Percentiles rank a stretch among this genome's conserved stretches.
These are phyloP conservation scores for Hirudo medicinalis DNA, from an alignment of 1,140 invertebrate species.

Conservation along the genomic window DNA sequence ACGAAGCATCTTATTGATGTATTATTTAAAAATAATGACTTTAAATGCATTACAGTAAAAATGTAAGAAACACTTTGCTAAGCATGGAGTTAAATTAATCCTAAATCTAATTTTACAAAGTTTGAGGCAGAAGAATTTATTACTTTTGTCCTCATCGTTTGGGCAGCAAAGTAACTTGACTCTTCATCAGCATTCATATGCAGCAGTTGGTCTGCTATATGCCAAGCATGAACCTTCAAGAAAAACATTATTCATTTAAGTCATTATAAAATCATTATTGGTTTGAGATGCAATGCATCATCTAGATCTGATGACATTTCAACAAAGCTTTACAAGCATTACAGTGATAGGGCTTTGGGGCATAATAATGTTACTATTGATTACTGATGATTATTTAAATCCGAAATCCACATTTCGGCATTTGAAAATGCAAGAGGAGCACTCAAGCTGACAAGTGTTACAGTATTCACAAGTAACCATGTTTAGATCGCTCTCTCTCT, in stretches of 20 bases:
- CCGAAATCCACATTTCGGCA: too few relatives aligned
- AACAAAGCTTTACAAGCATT: conserved; percentile 8
- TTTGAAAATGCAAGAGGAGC: too few relatives aligned
- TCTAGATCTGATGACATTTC: conserved; percentile 6
- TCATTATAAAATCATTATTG: background rate
- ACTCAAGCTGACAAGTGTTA: too few relatives aligned
- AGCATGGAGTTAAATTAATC: background rate
- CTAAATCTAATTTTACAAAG: background rate
- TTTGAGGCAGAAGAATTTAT: background rate
- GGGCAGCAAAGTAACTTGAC: conserved; percentile 91
- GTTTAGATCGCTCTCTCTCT: too few relatives aligned
- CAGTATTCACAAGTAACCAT: too few relatives aligned
- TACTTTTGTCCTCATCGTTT: conserved; percentile 83
- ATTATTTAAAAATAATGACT: background rate
- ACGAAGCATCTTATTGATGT: too few relatives aligned
- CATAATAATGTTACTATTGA: too few relatives aligned
- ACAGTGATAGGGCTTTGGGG: conserved; percentile 11
- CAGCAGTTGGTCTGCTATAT: conserved; percentile 80
- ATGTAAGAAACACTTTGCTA: background rate
- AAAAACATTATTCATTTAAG: conserved; percentile 5
- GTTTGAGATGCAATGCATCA: background rate
- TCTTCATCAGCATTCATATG: conserved; percentile 70
- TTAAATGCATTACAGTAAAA: background rate
- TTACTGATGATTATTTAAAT: too few relatives aligned
- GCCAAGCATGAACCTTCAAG: conserved; percentile 77